Percentiles rank a stretch among this genome's conserved stretches.
These are phyloP conservation scores for Siphamia tubifer DNA, from an alignment of 2,113 vertebrate genomes.

Conservation along the genomic window DNA sequence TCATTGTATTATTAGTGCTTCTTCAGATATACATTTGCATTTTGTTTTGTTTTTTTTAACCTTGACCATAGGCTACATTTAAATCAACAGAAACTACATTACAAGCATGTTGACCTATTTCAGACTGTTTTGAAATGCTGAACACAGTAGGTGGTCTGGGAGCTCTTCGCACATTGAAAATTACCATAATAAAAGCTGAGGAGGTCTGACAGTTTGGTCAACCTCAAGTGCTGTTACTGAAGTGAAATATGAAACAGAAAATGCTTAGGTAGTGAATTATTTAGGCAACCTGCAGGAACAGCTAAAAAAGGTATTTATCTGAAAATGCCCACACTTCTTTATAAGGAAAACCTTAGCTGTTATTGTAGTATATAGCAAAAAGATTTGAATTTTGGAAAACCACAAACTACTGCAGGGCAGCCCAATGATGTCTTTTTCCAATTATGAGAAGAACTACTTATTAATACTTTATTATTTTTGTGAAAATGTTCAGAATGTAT, in stretches of 20 bases:
- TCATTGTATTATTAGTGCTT: too few relatives aligned
- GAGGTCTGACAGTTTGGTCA: constrained; percentile 9
- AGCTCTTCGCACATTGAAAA: constrained; percentile 38
- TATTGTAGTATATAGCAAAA: too few relatives aligned
- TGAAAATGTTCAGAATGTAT: too few relatives aligned
- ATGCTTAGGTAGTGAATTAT: neutral
- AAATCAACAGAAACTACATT: neutral
- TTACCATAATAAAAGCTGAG: constrained; percentile 53
- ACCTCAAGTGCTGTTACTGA: neutral
- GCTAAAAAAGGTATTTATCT: neutral
- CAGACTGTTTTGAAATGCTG: constrained; percentile 3
- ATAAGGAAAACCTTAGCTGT: too few relatives aligned
- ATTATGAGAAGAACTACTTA: too few relatives aligned
- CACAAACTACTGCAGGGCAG: too few relatives aligned
- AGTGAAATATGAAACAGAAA: constrained; percentile 14
- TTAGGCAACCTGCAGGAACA: neutral
- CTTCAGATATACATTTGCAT: too few relatives aligned
- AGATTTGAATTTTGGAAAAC: too few relatives aligned
- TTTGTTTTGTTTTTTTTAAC: too few relatives aligned
- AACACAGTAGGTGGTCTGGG: constrained; percentile 40
- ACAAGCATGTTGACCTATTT: constrained; percentile 20
- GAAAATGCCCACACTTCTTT: neutral
- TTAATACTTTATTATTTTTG: too few relatives aligned
- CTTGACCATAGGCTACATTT: too few relatives aligned
- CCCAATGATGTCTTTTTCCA: too few relatives aligned